Conservation (phyloP, 2,888 invertebrate species). For the Andrena hattorfiana region DNA sequence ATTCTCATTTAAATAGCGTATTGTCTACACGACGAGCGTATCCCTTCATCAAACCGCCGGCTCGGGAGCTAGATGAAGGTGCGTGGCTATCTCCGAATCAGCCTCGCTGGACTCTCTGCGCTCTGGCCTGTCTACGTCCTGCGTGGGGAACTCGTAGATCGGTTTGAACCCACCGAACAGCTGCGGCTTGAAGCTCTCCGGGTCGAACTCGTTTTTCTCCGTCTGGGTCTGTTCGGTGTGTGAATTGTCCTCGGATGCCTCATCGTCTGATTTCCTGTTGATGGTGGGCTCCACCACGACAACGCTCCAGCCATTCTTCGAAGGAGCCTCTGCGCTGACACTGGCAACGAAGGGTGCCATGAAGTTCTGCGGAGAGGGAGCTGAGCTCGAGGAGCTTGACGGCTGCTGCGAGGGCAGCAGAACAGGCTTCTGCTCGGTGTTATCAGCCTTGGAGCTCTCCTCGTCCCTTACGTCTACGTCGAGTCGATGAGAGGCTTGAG, state of each 20-base stretch:
- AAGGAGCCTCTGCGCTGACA: conserved; percentile 87
- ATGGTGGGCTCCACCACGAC: conserved; percentile 77
- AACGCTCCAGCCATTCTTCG: conserved; percentile 88
- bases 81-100: conserved; percentile 26
- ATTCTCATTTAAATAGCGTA: conserved; percentile 32
- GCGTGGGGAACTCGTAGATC: conserved; percentile 86
- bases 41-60: conserved; percentile 47
- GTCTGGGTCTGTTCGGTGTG: conserved; percentile 74
- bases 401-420: conserved; percentile 82
- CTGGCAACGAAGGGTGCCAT: conserved; percentile 90
- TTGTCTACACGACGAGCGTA: conserved; percentile 22
- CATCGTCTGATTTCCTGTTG: conserved; percentile 47
- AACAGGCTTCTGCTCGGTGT: conserved; percentile 74
- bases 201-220: conserved; percentile 86
- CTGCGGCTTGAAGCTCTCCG: conserved; percentile 89
- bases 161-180: conserved; percentile 90
- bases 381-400: conserved; percentile 82
- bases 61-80: neutral
- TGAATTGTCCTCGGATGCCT: conserved; percentile 30
- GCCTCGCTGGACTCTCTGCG: conserved; percentile 35
- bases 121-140: conserved; percentile 65
- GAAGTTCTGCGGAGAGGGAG: conserved; percentile 87
- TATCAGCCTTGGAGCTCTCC: conserved; percentile 53
- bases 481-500: conserved; percentile 79
- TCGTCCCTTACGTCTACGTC: conserved; percentile 54